Percentiles rank a stretch among this genome's conserved stretches.
Conservation (phyloP, 2,113 vertebrate species). For the Shinisaurus crocodilurus region DNA sequence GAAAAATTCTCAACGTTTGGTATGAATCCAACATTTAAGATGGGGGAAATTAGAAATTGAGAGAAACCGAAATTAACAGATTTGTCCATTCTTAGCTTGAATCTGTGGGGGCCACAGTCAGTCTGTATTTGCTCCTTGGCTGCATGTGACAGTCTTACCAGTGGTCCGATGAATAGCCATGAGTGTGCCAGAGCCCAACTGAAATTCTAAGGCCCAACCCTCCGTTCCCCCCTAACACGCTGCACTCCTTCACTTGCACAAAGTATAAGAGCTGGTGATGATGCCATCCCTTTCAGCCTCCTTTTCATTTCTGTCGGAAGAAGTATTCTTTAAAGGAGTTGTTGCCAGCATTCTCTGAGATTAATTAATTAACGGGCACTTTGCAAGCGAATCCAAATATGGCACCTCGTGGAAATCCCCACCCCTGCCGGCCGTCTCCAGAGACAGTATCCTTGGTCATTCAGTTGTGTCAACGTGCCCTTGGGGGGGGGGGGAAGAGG, state of each 20-base stretch:
- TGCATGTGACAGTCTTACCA: not conserved
- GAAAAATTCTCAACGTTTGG: too few species aligned
- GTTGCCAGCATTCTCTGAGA: not conserved
- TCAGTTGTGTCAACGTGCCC: constrained; percentile 12
- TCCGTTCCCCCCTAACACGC: not conserved
- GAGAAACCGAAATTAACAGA: too few species aligned
- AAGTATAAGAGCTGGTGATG: constrained; percentile 6
- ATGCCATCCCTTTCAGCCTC: not conserved
- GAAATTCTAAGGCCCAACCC: not conserved
- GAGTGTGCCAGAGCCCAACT: constrained; percentile 14
- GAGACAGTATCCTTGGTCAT: fast-evolving
- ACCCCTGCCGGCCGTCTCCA: not conserved
- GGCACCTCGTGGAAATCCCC: not conserved
- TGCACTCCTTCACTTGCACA: not conserved
- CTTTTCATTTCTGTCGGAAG: not conserved
- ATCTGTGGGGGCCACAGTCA: constrained; percentile 1
- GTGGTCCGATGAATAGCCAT: not conserved
- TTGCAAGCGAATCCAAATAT: not conserved
- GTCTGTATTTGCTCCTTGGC: not conserved
- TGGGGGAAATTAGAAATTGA: too few species aligned
- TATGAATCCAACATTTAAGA: too few species aligned
- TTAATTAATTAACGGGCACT: constrained; percentile 24
- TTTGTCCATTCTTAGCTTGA: not conserved
- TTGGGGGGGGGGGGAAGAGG: not conserved
- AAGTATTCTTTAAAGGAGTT: constrained; percentile 9